A percentile compares a stretch with the other conserved stretches of the same genome.
Evolutionary conservation across 1,140 invertebrate species (phyloP).

Genomic region (Elysia chlorotica): DNA sequence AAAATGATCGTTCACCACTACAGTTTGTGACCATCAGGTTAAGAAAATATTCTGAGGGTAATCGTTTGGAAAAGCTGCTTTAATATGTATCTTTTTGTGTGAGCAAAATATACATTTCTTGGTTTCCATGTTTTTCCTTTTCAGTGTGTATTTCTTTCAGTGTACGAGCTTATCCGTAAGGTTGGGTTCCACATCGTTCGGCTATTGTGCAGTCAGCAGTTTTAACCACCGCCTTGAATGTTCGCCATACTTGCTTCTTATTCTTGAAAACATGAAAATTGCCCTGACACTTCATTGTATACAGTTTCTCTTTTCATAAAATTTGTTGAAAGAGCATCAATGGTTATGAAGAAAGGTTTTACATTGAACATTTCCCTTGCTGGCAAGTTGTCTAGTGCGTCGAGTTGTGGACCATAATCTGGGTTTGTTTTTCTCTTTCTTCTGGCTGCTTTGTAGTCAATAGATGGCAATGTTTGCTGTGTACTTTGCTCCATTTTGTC

Average conservation of each 20-base stretch:
- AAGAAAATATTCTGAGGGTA: neutral
- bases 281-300: neutral
- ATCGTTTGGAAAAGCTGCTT: neutral
- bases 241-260: neutral
- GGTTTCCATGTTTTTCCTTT: neutral
- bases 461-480: neutral
- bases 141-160: neutral
- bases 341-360: neutral
- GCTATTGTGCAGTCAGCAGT: neutral
- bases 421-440: neutral
- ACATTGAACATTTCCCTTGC: neutral
- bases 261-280: neutral
- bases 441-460: neutral
- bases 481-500: neutral
- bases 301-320: neutral
- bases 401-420: neutral
- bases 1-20: neutral
- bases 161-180: neutral
- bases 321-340: neutral
- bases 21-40: too few relatives aligned
- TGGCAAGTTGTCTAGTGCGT: neutral
- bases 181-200: neutral
- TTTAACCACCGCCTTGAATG: too few relatives aligned
- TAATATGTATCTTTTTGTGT: neutral
- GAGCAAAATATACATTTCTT: neutral